These are phyloP conservation scores for Temnopleurus reevesii DNA, from an alignment of 53 echinoderm and acorn worm genomes.

Conservation along the genomic window DNA sequence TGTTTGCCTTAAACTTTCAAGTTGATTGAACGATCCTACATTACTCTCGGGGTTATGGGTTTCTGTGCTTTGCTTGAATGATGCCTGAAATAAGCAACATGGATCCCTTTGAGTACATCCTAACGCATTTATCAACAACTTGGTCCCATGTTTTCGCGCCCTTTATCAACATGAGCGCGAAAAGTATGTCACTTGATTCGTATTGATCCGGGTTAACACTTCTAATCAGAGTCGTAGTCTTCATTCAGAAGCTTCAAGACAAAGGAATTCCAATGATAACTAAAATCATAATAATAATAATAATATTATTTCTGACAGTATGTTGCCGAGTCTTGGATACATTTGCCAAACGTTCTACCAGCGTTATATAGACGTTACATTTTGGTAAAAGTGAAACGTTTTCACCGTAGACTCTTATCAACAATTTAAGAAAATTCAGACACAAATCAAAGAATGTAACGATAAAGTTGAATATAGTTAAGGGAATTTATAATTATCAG, in stretches of 20 bases:
- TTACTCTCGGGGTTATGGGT: not conserved
- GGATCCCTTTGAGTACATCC: not conserved
- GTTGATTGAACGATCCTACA: not conserved
- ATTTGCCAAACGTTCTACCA: too few relatives aligned
- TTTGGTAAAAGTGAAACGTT: too few relatives aligned
- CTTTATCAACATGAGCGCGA: not conserved
- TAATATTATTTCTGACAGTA: too few relatives aligned
- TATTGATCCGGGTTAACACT: slow-evolving; percentile 18
- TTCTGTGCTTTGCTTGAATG: not conserved
- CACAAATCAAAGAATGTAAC: too few relatives aligned
- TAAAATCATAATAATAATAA: too few relatives aligned
- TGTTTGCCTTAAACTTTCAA: not conserved
- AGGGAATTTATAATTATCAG: too few relatives aligned
- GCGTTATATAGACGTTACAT: too few relatives aligned
- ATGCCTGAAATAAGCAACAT: not conserved
- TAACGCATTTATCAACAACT: not conserved
- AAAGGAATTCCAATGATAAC: not conserved
- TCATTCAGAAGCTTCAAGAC: not conserved
- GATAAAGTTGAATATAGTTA: too few relatives aligned
- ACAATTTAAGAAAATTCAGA: too few relatives aligned
- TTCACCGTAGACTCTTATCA: too few relatives aligned
- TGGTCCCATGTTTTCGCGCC: not conserved
- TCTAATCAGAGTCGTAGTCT: not conserved
- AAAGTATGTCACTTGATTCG: slow-evolving; percentile 33
- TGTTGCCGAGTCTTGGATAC: too few relatives aligned